Evolutionary conservation across 2,888 invertebrate species (phyloP), one percentile per base, ranked within the genome.

Genomic region (Caenorhabditis sp.): DNA sequence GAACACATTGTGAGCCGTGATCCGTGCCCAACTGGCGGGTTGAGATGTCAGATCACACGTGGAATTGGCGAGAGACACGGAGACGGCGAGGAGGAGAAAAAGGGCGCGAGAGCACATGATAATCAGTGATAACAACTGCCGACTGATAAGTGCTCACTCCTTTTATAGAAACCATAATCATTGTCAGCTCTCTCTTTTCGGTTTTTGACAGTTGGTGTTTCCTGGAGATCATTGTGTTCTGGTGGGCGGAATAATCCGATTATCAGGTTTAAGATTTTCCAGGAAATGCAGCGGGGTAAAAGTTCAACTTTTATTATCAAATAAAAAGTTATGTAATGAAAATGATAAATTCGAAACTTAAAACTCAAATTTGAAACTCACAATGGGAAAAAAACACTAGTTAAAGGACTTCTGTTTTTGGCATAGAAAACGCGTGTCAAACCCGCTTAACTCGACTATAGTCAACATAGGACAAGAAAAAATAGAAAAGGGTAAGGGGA

Each of bases 361-460:
- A 56, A 32, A 11, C n/a, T 8, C 15, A n/a, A 18, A 56, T 4
- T 24, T 15, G 32, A 56, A 56, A 32, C 8, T 35, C 18, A 35
- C 32, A 56, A 32, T 20, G 28, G 35, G 24, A 56, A 35, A 40
- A 24, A 18, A 56, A 35, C 32, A 51, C 6, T n/a, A n/a, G n/a
- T n/a, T n/a, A n/a, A 35, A 40, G 40, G 13, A 40, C 40, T 11
- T 40, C 40, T 35, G 26, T 55, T 28, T 51, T 55, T 56, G 32
- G 56, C 56, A 32, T 55, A 24, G 28, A 64, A 64, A 78, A 78
- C 65, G 70, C 62, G 77, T 77, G 68, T 65, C 47, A 32, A 37
- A 79, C 78, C 78, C 78, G 78, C 61, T 53, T 67, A 20, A 74
- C 47, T 50, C 64, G 72, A 56, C 56, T 64, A 67, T 51, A 60